Conservation (phyloP, 2,113 vertebrate genomes). For the Galbula dea region DNA sequence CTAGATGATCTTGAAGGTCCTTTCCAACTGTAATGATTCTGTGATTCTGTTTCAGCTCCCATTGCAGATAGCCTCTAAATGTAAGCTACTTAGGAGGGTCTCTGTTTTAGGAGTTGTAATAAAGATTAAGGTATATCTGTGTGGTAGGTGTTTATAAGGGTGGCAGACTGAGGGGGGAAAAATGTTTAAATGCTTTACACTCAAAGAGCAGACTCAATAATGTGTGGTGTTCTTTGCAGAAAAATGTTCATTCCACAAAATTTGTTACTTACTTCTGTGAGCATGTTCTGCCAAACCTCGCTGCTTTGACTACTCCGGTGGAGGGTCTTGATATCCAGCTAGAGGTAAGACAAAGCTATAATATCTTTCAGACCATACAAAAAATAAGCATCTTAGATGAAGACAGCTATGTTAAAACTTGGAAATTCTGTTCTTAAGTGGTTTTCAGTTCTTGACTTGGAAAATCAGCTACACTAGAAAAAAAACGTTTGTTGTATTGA, state of each 20-base stretch:
- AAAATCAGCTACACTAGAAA: neutral
- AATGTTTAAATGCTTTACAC: neutral
- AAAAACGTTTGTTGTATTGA: neutral
- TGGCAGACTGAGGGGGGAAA: neutral
- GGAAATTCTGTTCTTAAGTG: neutral
- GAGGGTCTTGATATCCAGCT: constrained; percentile 95
- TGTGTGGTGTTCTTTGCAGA: constrained; percentile 66
- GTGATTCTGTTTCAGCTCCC: neutral
- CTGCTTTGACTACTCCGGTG: constrained; percentile 87
- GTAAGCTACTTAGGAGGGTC: neutral
- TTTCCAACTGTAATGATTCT: too few species aligned
- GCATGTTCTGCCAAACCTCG: constrained; percentile 92
- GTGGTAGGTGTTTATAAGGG: neutral
- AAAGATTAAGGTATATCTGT: neutral
- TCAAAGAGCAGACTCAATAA: neutral
- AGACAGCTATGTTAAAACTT: neutral
- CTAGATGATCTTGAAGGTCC: too few species aligned
- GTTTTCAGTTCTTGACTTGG: neutral
- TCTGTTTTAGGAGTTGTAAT: neutral
- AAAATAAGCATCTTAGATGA: neutral
- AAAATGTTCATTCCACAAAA: constrained; percentile 98
- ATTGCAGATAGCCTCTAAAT: neutral
- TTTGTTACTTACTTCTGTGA: constrained; percentile 98
- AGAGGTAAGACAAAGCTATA: constrained; percentile 82
- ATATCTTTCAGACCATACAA: neutral